Evolutionary conservation across 2,113 vertebrate genomes (phyloP), one percentile per base, ranked within the genome.

Genomic region (Tiliqua scincoides): DNA sequence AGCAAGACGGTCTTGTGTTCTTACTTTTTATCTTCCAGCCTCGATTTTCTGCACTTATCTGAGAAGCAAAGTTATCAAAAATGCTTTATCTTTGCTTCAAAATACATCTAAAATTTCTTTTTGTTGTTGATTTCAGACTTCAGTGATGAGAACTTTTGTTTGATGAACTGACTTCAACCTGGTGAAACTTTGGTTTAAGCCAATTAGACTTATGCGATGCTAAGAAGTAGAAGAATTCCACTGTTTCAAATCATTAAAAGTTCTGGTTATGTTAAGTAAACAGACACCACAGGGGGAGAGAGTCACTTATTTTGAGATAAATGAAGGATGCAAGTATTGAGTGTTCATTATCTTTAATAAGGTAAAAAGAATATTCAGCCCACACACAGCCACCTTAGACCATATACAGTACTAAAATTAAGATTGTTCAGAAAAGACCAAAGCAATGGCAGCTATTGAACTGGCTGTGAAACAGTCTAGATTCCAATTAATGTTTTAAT

Each of bases 181-280:
- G 30, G 20, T 82, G 43, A 71, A 82, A 82, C 30, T 35, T 57
- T 71, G 18, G 9, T 70, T 68, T 35, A 82, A 32, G 20, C 20
- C 80, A 82, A 70, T 82, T 68, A 70, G 30, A 70, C 4, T 37
- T 57, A 18, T 71, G 6, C 63, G 40, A 68, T 30, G 14, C 32
- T n/a, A n/a, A 81, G 62, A 5, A 63, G 79, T 20, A 81, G 18
- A n/a, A 48, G 48, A 48, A 68, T n/a, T 54, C 62, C 70, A 71
- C 0, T 87, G 0, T 27, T 84, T 52, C 84, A 67, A 68, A 75
- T 83, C 70, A 80, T 40, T 88, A 77, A 32, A 14, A 37, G 14
- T 79, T 90, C 6, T 73, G 1, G 76, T 91, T 83, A 6, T 23
- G 48, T 87, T 88, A 90, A 87, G 78, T 1, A 83, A 83, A 72